Evolutionary conservation across 64 coral and sea anemone genomes (phyloP), one percentile per base, ranked within the genome.

Genomic region (Porites lutea): DNA sequence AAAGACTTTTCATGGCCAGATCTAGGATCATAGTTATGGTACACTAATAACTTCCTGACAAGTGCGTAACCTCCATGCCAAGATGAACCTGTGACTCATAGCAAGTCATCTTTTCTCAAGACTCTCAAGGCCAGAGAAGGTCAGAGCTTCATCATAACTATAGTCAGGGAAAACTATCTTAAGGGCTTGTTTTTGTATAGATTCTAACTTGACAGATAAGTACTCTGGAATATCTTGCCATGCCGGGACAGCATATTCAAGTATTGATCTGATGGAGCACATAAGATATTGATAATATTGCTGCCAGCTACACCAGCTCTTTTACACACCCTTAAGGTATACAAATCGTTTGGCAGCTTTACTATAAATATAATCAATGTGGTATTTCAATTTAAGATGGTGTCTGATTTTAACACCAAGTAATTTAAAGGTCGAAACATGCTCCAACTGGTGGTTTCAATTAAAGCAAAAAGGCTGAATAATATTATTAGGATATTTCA

Each of bases 371-470:
- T 37, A 37, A 37, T 37, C 27, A 19, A 67, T 67, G 64, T 67
- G 64, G 64, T 67, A 6, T 19, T 67, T 67, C 64, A 14, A 67
- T 67, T 67, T 67, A 67, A 67, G 64, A 67, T 67, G 5, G 64
- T 67, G 15, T 67, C 64, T n/a, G 19, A 67, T 67, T 67, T 67
- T 67, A 67, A 67, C 6, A 67, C 64, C 64, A 67, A 67, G 64
- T 67, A 67, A 67, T 67, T 67, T 67, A 67, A 67, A 67, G 20
- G 64, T 19, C 20, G 13, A 67, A n/a, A 67, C 64, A 67, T n/a
- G 13, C 20, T 67, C 64, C 15, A 67, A n/a, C 64, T 67, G 64
- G 64, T 67, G 64, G 20, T 67, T 67, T 67, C 64, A n/a, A n/a
- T n/a, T 13, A 67, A 67, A 18, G 20, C 64, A 67, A 67, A 67